These are phyloP conservation scores for Caiman crocodilus DNA, from an alignment of 2,797 vertebrate species.

Conservation along the genomic window DNA sequence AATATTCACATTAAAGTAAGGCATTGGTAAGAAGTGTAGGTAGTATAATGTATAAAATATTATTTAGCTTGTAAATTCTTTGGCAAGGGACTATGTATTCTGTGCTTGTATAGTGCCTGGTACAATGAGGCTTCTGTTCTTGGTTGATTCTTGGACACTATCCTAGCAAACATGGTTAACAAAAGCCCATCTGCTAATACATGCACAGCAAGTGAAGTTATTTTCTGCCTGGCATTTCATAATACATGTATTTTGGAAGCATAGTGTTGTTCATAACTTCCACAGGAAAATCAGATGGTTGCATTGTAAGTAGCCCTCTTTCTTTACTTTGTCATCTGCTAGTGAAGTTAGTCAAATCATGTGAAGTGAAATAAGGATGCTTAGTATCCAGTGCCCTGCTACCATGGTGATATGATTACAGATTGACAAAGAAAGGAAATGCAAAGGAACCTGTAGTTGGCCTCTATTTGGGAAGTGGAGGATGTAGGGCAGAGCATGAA, in stretches of 20 bases:
- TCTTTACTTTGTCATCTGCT: background rate
- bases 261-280: background rate
- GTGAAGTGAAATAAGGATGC: background rate
- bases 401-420: too few relatives aligned
- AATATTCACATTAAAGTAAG: background rate
- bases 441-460: background rate
- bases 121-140: background rate
- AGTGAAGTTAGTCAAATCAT: background rate
- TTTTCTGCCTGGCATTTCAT: background rate
- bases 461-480: background rate
- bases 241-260: slow-evolving; percentile 11
- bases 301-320: background rate
- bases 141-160: background rate
- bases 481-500: background rate
- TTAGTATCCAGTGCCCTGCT: background rate
- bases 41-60: background rate
- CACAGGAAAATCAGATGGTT: slow-evolving; percentile 22
- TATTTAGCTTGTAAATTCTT: background rate
- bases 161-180: background rate
- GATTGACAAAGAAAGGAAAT: too few relatives aligned
- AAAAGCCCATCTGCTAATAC: background rate
- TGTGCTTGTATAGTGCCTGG: background rate
- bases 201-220: background rate
- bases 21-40: background rate
- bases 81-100: background rate